Conservation (phyloP, 2,113 vertebrate species). For the Herpailurus yagouaroundi region DNA sequence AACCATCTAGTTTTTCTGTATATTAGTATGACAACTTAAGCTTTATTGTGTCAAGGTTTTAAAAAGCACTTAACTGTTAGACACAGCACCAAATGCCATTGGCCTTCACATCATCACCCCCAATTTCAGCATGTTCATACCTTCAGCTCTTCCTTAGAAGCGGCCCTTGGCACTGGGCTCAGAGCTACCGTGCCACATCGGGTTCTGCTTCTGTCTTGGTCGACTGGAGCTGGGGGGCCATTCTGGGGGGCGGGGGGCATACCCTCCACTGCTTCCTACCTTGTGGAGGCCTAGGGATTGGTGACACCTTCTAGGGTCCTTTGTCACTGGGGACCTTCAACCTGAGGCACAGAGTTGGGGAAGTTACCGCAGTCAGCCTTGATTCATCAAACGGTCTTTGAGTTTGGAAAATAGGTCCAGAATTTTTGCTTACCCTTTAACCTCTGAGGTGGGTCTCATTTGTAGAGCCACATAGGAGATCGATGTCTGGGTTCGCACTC, state of each 20-base stretch:
- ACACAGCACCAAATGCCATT: background rate
- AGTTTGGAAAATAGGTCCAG: background rate
- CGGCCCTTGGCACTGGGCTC: background rate
- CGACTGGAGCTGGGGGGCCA: background rate
- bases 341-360: too few relatives aligned
- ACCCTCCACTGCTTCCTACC: too few relatives aligned
- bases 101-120: background rate
- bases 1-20: background rate
- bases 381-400: background rate
- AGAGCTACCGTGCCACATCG: background rate
- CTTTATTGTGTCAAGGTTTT: background rate
- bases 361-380: background rate
- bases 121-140: background rate
- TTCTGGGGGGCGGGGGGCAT: background rate
- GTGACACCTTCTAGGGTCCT: background rate
- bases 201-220: background rate
- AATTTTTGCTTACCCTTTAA: background rate
- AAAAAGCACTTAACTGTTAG: background rate
- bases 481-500: background rate
- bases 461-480: background rate
- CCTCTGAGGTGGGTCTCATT: background rate
- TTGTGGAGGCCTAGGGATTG: background rate
- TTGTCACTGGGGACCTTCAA: background rate
- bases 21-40: background rate
- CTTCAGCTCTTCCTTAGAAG: background rate